phyloP scores from a whole-genome alignment of 2,888 invertebrate genomes.

The Spodoptera exigua region DNA sequence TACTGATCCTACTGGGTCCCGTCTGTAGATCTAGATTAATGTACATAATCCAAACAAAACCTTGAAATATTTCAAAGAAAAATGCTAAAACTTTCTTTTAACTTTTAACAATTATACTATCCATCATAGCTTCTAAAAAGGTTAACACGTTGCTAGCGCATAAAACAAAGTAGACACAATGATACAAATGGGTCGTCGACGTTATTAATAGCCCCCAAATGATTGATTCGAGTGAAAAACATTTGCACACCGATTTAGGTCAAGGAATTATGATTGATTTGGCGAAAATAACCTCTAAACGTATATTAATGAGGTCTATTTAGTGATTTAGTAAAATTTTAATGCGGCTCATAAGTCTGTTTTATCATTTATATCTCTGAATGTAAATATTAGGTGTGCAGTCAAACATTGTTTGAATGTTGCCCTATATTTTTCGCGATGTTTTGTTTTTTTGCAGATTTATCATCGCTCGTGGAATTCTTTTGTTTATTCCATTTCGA shows the following conservation, averaged over 20 bases:
- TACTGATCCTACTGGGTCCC: no score
- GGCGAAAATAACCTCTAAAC: constrained; percentile 7
- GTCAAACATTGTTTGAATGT: constrained; percentile 18
- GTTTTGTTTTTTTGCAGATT: constrained; percentile 1
- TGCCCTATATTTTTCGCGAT: constrained; percentile 11
- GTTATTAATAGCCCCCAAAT: constrained; percentile 31
- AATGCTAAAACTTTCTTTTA: no score
- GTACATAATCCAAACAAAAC: no score
- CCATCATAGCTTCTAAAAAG: constrained; percentile 24
- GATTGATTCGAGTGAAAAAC: constrained; percentile 38
- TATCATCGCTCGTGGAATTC: background rate
- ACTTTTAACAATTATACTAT: constrained; percentile 2
- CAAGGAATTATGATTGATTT: constrained; percentile 42
- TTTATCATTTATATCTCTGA: constrained; percentile 9
- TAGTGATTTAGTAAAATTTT: constrained; percentile 8
- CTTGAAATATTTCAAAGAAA: no score
- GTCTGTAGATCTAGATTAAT: no score
- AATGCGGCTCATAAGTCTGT: constrained; percentile 4
- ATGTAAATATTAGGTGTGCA: constrained; percentile 24
- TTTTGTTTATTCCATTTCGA: no score
- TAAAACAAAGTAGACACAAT: constrained; percentile 16
- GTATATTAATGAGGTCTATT: constrained; percentile 9
- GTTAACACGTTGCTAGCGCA: constrained; percentile 22
- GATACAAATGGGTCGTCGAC: constrained; percentile 29
- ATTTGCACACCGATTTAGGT: constrained; percentile 38